Base-by-base conservation (phyloP, 2,888 invertebrate genomes). In the Nomada lathburiana region DNA sequence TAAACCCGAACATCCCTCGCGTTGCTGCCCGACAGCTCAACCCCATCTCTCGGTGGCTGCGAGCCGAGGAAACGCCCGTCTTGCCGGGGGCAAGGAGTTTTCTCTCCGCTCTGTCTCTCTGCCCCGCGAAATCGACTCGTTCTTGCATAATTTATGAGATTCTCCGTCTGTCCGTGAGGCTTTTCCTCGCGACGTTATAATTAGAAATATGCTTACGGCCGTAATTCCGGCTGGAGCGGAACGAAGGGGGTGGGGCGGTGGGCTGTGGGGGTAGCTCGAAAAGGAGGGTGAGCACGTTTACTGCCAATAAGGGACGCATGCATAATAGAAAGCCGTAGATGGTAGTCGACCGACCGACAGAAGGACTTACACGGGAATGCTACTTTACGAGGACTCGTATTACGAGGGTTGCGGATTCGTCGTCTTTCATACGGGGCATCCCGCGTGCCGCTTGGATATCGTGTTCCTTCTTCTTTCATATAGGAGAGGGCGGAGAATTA, bases 281-380 rank as follows among this genome's bases (percentile, higher is more conserved):
- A 36, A 82, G 89, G 86, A 88, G 90, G 91, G 88, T 90, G 89
- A 89, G 90, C 89, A 86, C 91, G 91, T 92, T 92, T 91, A 92
- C 91, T 92, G 91, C 92, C 92, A 93, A 92, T 93, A 92, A 92
- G 92, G 91, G 92, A 90, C 89, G 91, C 90, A 92, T 93, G 92
- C 92, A 93, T 93, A 92, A 93, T 93, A 92, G 90, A 93, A 91
- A 89, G 87, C 88, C 85, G 87, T 85, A 83, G 88, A 89, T 89
- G 88, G 87, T 83, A 85, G 82, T 84, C 83, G 88, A 84, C 83
- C 87, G 87, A 84, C 89, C 88, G 87, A 91, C 90, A 89, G 89
- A 88, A 88, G 87, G 88, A 90, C 90, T 92, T 90, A 89, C 87
- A 88, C 87, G 91, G 86, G 90, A 89, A 90, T 90, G 88, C 85